Evolutionary conservation across 2,888 invertebrate genomes (phyloP).

Genomic region (Hecatera dysodea): DNA sequence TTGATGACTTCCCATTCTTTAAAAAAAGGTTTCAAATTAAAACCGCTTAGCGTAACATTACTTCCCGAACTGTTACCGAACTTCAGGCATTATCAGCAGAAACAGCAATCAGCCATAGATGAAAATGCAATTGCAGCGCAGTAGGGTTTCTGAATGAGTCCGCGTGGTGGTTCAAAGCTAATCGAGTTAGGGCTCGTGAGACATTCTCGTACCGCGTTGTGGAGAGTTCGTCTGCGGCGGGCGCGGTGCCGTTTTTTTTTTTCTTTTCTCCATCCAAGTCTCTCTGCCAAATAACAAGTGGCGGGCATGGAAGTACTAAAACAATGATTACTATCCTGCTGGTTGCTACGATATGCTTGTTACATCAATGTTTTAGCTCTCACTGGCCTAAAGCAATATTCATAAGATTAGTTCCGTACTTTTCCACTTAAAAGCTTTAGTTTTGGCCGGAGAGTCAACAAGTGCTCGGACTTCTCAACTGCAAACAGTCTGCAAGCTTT

Average conservation of each 20-base stretch:
- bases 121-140: neutral
- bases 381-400: too few species aligned
- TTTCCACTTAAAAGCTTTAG: neutral
- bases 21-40: neutral
- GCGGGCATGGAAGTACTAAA: too few species aligned
- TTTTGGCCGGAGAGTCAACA: neutral
- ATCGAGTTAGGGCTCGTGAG: slow-evolving; percentile 33
- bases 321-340: too few species aligned
- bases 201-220: slow-evolving; percentile 51
- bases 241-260: neutral
- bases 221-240: slow-evolving; percentile 38
- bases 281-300: too few species aligned
- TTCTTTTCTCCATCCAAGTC: too few species aligned
- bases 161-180: slow-evolving; percentile 9
- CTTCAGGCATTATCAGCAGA: neutral
- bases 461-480: neutral
- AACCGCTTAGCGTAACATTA: too few species aligned
- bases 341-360: too few species aligned
- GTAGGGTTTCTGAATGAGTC: slow-evolving; percentile 9
- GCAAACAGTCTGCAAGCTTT: too few species aligned
- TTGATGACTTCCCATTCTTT: too few species aligned
- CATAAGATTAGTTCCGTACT: too few species aligned
- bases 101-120: neutral
- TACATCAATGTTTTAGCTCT: slow-evolving; percentile 3
- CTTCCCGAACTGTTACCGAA: too few species aligned